Percentiles rank a stretch among this genome's conserved stretches.
Evolutionary conservation across 2,888 invertebrate species (phyloP).

Genomic region (Melanostoma scalare): DNA sequence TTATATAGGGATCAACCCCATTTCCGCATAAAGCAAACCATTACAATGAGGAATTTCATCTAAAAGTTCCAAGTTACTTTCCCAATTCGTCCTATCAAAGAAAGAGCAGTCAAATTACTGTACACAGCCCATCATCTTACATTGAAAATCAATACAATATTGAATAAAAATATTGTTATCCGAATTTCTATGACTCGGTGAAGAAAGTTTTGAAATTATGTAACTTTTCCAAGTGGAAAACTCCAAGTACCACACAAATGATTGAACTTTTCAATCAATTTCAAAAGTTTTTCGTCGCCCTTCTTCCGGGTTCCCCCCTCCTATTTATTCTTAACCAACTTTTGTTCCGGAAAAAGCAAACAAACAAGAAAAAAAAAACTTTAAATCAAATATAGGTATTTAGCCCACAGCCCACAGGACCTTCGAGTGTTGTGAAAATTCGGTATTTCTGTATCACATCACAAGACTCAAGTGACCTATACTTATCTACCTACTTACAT

Average conservation of each 20-base stretch:
- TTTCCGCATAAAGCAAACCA: too few species aligned
- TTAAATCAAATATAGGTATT: slow-evolving; percentile 17
- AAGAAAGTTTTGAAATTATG: slow-evolving; percentile 13
- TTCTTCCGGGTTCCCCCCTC: neutral
- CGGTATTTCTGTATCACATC: slow-evolving; percentile 30
- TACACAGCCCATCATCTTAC: neutral
- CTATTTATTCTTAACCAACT: slow-evolving; percentile 1
- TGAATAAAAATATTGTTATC: slow-evolving; percentile 1
- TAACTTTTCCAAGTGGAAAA: slow-evolving; percentile 32
- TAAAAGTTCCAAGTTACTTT: too few species aligned
- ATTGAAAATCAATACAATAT: neutral
- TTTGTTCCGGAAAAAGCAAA: neutral
- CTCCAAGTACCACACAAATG: slow-evolving; percentile 32
- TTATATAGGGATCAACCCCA: too few species aligned
- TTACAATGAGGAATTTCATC: too few species aligned
- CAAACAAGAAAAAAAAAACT: neutral
- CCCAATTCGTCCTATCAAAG: too few species aligned
- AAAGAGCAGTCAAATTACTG: too few species aligned
- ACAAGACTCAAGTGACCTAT: slow-evolving; percentile 40
- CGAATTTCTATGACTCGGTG: slow-evolving; percentile 5
- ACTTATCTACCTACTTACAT: slow-evolving; percentile 11
- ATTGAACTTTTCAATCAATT: slow-evolving; percentile 56
- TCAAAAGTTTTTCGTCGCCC: slow-evolving; percentile 39
- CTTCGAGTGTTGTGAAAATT: slow-evolving; percentile 33
- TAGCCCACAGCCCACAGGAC: slow-evolving; percentile 21